phyloP scores from a whole-genome alignment of 2,797 vertebrate species.

The Hemibagrus guttatus region DNA sequence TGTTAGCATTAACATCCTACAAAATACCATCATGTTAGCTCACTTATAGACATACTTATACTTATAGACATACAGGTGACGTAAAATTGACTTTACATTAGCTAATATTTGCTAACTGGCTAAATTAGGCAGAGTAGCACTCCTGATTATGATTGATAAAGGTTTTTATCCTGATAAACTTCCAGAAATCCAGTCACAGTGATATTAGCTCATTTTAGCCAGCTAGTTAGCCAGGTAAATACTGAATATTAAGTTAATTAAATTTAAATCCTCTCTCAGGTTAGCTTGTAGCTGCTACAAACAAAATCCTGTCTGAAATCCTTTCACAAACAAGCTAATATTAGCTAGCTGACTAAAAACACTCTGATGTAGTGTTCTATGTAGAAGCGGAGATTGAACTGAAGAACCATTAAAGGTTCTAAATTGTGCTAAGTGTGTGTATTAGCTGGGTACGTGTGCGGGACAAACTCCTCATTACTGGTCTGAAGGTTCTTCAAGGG shows the following conservation, averaged over 20 bases:
- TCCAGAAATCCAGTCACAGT: not conserved
- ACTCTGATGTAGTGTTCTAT: not conserved
- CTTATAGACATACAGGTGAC: not conserved
- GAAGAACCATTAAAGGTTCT: not conserved
- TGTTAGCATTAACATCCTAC: not conserved
- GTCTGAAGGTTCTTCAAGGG: not conserved
- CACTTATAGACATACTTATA: not conserved
- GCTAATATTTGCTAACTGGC: not conserved
- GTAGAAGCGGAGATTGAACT: not conserved
- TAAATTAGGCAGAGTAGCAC: not conserved
- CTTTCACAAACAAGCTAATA: not conserved
- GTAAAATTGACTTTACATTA: not conserved
- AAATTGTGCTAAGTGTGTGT: not conserved
- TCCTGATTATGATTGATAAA: not conserved
- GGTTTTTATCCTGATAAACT: too few species aligned
- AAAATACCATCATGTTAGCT: not conserved
- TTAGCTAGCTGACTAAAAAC: not conserved
- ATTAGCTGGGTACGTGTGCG: too few species aligned
- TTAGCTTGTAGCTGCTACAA: not conserved
- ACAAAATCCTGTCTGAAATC: not conserved
- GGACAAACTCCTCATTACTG: not conserved
- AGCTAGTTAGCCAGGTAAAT: not conserved
- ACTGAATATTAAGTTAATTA: too few species aligned
- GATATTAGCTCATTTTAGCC: not conserved
- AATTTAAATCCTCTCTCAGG: not conserved